Base-by-base conservation (phyloP, 2,113 vertebrate genomes). In the Scolopax mira region DNA sequence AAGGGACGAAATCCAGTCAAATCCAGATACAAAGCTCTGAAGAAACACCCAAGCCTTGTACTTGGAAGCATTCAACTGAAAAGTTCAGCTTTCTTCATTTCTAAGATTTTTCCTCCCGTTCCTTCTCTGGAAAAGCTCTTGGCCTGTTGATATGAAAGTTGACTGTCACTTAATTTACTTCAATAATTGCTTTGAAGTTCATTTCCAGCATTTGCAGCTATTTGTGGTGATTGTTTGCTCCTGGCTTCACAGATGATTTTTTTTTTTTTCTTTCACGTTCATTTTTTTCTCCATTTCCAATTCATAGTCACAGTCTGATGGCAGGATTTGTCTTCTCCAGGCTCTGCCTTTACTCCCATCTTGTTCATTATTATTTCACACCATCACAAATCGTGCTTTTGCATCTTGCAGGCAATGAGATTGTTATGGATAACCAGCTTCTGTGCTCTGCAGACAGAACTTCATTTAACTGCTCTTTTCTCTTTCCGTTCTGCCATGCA, bases 391-490 rank as follows among this genome's bases (percentile, higher is more conserved):
- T 77, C 66, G 66, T 49, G 7, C 30, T 66, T 58, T 85, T 93
- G 41, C 62, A 86, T 64, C 31, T 87, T 93, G 33, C 52, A 91
- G 55, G 61, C 71, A 80, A 52, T 69, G 85, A 60, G 57, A 48
- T 77, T 95, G 19, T 92, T 80, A 86, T 80, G 73, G 77, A 81
- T 94, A 96, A 92, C 33, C 7, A 21, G 70, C 49, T 88, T 95
- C 94, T 89, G 74, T 54, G 72, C 24, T 91, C 67, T 14, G 15
- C 24, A 90, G 79, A 69, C 37, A 81, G 70, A 81, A 27, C 67
- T 82, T 70, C 41, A 88, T 86, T 96, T 92, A 91, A 90, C 86
- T 96, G 86, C 69, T 96, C 54, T 72, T 90, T 92, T 85, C 85
- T 75, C 81, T 94, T 93, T 57, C 69, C 52, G 5, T 66, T 90